These are phyloP conservation scores for Tarsius wallacei DNA, from an alignment of 2,797 vertebrate genomes.

Conservation along the genomic window DNA sequence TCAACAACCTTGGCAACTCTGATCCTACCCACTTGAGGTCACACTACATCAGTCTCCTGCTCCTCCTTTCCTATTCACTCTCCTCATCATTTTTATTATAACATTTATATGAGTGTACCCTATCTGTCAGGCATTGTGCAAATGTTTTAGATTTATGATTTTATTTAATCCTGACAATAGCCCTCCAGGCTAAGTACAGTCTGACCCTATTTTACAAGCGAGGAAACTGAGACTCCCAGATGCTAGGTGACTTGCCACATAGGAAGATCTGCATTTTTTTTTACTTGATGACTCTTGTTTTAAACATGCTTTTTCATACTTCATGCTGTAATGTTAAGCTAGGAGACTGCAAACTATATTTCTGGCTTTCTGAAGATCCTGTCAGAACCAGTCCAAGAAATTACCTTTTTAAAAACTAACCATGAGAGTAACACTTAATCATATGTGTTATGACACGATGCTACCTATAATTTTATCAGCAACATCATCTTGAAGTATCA, in stretches of 20 bases:
- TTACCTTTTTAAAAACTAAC: background rate
- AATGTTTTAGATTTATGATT: background rate
- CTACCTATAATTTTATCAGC: background rate
- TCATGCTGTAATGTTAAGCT: background rate
- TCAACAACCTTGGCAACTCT: background rate
- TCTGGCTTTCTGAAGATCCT: background rate
- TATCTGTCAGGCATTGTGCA: background rate
- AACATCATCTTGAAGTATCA: background rate
- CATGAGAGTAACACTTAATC: background rate
- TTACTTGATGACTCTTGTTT: background rate
- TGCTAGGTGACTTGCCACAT: background rate
- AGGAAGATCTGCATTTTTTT: background rate
- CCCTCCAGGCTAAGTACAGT: background rate
- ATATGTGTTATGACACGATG: background rate
- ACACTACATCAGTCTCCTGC: rapidly evolving
- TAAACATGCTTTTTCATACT: background rate
- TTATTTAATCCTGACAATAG: background rate
- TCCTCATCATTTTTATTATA: background rate
- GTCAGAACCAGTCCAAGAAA: background rate
- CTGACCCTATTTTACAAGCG: background rate
- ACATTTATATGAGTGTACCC: background rate
- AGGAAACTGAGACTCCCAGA: background rate
- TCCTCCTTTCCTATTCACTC: background rate
- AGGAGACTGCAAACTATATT: background rate
- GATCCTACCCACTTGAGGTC: background rate